A percentile compares a stretch with the other conserved stretches of the same genome.
Evolutionary conservation across 2,797 vertebrate genomes (phyloP).

Genomic region (Steatocranus sp.): DNA sequence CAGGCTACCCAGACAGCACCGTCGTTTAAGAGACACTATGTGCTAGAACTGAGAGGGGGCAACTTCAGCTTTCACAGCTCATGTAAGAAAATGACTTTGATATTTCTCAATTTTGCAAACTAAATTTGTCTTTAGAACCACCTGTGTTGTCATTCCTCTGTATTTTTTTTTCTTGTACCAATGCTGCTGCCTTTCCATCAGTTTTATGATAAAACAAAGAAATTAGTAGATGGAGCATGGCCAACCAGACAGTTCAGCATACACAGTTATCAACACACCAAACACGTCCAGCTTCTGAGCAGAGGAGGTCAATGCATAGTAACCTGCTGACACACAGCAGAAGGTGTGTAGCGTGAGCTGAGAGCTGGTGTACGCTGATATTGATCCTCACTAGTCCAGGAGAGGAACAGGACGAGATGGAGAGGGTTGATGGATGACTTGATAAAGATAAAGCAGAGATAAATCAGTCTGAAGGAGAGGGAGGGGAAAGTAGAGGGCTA

Average conservation of each 20-base stretch:
- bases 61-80: background rate
- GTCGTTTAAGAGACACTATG: background rate
- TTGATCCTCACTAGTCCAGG: constrained; percentile 50
- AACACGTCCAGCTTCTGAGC: background rate
- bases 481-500: constrained; percentile 5
- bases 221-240: background rate
- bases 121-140: rapidly evolving
- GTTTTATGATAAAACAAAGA: background rate
- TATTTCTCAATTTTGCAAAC: background rate
- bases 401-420: constrained; percentile 38
- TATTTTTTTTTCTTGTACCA: rapidly evolving
- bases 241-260: background rate
- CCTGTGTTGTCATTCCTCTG: background rate
- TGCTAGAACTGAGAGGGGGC: background rate
- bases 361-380: constrained; percentile 28
- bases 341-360: constrained; percentile 43
- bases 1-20: background rate
- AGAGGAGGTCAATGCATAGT: background rate
- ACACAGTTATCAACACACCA: background rate
- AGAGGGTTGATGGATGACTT: constrained; percentile 52
- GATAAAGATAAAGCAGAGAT: constrained; percentile 65
- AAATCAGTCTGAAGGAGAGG: constrained; percentile 60
- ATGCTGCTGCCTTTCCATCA: background rate
- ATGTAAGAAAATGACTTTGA: background rate
- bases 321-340: constrained; percentile 60